These are phyloP conservation scores for Gopherus flavomarginatus DNA, from an alignment of 2,113 vertebrate genomes.

Conservation along the genomic window DNA sequence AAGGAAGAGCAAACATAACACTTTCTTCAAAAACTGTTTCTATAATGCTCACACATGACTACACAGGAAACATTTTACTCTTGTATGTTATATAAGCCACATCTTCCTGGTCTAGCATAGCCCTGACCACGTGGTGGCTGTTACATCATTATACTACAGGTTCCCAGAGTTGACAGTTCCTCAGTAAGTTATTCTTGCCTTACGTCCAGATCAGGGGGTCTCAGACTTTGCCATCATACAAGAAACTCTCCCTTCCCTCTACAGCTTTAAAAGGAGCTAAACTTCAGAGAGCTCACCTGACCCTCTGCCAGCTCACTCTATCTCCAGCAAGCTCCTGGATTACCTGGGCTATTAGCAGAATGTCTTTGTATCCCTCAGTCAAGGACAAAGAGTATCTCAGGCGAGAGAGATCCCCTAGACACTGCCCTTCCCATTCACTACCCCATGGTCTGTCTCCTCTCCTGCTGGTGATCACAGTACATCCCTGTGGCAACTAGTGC, in stretches of 20 bases:
- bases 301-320: neutral
- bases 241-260: neutral
- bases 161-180: neutral
- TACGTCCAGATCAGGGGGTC: neutral
- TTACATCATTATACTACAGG: neutral
- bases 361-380: neutral
- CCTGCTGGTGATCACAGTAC: rapidly evolving
- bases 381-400: constrained; percentile 47
- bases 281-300: neutral
- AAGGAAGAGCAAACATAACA: neutral
- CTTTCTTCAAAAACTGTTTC: neutral
- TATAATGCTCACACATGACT: neutral
- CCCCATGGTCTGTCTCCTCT: neutral
- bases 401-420: neutral
- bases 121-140: neutral
- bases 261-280: neutral
- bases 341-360: neutral
- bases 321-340: neutral
- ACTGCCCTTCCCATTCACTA: neutral
- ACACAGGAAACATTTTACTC: neutral
- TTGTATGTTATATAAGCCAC: neutral
- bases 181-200: neutral
- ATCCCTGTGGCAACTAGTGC: neutral
- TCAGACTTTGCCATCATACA: neutral
- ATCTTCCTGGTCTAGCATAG: neutral